Evolutionary conservation across 92 coral and sea anemone genomes (phyloP).

Genomic region (Nematostella vectensis): DNA sequence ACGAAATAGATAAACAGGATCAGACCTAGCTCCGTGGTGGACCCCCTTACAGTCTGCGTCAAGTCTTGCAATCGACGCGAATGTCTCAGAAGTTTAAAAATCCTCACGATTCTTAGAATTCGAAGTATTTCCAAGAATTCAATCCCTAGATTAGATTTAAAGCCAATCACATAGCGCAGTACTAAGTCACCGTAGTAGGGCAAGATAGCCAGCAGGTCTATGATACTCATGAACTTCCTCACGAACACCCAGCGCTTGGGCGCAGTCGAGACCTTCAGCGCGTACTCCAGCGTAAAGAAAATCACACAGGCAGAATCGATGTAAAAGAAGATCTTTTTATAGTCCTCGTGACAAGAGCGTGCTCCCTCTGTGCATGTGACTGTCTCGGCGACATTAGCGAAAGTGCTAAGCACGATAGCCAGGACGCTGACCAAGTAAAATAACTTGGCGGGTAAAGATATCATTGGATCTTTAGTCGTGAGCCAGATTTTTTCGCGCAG

Average conservation of each 20-base stretch:
- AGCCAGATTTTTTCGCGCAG: conserved; percentile 52
- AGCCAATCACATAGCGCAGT: conserved; percentile 17
- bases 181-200: conserved; percentile 58
- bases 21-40: conserved; percentile 64
- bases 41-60: conserved; percentile 45
- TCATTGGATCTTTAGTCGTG: conserved; percentile 43
- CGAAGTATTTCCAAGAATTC: conserved; percentile 51
- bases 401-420: conserved; percentile 48
- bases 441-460: conserved; percentile 31
- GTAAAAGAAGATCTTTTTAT: conserved; percentile 41
- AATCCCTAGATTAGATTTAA: conserved; percentile 30
- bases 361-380: conserved; percentile 36
- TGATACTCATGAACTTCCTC: conserved; percentile 51
- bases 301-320: conserved; percentile 56
- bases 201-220: conserved; percentile 61
- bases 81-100: conserved; percentile 63
- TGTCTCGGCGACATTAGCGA: conserved; percentile 57
- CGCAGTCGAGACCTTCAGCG: conserved; percentile 25
- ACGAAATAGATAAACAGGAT: conserved; percentile 55
- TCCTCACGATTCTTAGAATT: conserved; percentile 60
- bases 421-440: conserved; percentile 47
- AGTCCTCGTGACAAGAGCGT: conserved; percentile 45
- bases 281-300: conserved; percentile 61
- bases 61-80: conserved; percentile 55
- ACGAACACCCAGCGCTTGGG: conserved; percentile 48